Evolutionary conservation across 2,113 vertebrate species (phyloP).

Genomic region (Gila orcuttii): DNA sequence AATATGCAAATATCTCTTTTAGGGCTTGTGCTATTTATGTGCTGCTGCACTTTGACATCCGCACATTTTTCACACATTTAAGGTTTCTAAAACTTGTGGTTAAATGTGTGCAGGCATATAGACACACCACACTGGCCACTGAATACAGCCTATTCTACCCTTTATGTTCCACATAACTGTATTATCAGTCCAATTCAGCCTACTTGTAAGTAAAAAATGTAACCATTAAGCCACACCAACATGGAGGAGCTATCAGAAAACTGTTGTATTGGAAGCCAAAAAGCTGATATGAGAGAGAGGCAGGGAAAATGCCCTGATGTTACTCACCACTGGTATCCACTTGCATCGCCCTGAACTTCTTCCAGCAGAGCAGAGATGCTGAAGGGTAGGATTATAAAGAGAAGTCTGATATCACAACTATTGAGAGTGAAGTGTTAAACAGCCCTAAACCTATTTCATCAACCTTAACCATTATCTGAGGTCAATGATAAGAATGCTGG

Average conservation of each 20-base stretch:
- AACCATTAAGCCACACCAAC: conserved; percentile 3
- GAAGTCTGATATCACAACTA: too few relatives aligned
- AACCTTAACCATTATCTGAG: too few relatives aligned
- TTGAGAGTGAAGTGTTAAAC: too few relatives aligned
- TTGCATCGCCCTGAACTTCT: too few relatives aligned
- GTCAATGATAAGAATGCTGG: too few relatives aligned
- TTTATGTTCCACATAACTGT: not conserved
- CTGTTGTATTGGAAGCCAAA: not conserved
- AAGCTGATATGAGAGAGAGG: not conserved
- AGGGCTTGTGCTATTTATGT: not conserved
- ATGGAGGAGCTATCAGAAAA: not conserved
- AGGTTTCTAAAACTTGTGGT: not conserved
- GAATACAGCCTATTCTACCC: not conserved
- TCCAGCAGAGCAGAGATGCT: too few relatives aligned
- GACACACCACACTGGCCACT: not conserved
- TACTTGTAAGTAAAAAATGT: not conserved
- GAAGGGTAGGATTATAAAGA: too few relatives aligned
- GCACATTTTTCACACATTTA: not conserved
- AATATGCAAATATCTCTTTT: not conserved
- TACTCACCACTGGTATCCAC: not conserved
- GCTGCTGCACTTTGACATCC: not conserved
- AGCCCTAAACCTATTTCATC: too few relatives aligned
- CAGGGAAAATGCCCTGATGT: not conserved
- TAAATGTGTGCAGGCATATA: not conserved
- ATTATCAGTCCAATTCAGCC: not conserved